A percentile compares a stretch with the other conserved stretches of the same genome.
Evolutionary conservation across 2,113 vertebrate genomes (phyloP).

Genomic region (Argyrosomus japonicus): DNA sequence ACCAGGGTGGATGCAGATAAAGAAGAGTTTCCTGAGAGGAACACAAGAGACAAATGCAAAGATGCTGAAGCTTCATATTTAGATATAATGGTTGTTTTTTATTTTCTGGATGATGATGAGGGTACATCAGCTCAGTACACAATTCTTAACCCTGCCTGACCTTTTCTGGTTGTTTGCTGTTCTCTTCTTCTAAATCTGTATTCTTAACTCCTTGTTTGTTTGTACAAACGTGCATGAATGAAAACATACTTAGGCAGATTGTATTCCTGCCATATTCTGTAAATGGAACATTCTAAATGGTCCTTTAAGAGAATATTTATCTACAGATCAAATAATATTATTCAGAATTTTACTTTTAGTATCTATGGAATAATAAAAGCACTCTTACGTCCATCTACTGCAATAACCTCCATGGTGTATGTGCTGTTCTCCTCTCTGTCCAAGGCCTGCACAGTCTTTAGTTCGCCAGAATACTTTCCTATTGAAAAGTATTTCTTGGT

Average conservation of each 20-base stretch:
- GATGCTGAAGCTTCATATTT: background rate
- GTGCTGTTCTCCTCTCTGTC: constrained; percentile 86
- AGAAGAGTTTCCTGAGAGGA: constrained; percentile 80
- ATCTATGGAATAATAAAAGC: background rate
- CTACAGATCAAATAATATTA: background rate
- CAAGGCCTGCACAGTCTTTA: constrained; percentile 83
- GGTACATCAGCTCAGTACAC: background rate
- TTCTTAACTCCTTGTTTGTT: no score
- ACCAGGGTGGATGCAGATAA: constrained; percentile 84
- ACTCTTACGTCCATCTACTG: constrained; percentile 84
- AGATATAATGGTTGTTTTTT: background rate
- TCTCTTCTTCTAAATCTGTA: background rate
- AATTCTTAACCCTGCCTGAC: background rate
- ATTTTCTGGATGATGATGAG: no score
- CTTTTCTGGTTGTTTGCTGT: background rate
- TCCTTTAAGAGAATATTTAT: background rate
- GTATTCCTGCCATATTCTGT: no score
- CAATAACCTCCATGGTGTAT: constrained; percentile 86
- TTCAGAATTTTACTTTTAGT: background rate
- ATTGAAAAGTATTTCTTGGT: constrained; percentile 87
- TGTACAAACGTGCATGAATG: no score
- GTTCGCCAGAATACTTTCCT: constrained; percentile 84
- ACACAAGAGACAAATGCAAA: background rate
- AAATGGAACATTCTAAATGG: no score
- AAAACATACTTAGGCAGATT: no score